These are phyloP conservation scores for Aythya baeri DNA, from an alignment of 2,113 vertebrate species.

Conservation along the genomic window DNA sequence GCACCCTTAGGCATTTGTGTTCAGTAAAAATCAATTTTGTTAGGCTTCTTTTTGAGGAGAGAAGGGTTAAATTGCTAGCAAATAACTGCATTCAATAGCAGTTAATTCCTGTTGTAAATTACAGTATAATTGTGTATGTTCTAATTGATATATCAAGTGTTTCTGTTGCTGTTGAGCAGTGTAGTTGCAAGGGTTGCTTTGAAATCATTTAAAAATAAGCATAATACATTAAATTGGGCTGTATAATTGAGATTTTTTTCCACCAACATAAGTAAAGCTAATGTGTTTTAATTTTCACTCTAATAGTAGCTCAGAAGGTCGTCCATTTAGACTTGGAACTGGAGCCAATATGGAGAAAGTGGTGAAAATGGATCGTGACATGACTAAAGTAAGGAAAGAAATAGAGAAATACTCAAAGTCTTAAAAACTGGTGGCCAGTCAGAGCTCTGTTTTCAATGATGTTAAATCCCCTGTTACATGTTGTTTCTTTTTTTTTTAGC, in stretches of 20 bases:
- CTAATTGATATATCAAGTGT: not conserved
- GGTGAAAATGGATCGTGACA: slow-evolving; percentile 98
- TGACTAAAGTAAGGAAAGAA: slow-evolving; percentile 90
- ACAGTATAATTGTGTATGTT: not conserved
- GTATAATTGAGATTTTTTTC: not conserved
- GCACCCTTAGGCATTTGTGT: not conserved
- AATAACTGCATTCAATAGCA: not conserved
- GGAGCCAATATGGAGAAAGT: slow-evolving; percentile 99
- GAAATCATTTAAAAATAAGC: not conserved
- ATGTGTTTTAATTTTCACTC: not conserved
- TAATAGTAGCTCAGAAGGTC: slow-evolving; percentile 94
- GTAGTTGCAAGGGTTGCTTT: not conserved
- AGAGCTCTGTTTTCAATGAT: not conserved
- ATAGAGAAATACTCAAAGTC: not conserved
- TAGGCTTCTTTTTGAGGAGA: not conserved
- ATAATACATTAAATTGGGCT: not conserved
- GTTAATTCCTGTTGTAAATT: not conserved
- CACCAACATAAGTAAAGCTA: not conserved
- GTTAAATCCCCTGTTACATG: not conserved
- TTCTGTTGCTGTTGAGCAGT: not conserved
- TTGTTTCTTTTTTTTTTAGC: not conserved
- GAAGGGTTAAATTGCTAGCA: not conserved
- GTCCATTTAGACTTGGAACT: slow-evolving; percentile 95
- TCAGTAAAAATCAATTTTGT: not conserved
- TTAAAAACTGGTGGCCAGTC: not conserved